phyloP scores from a whole-genome alignment of 2,888 invertebrate species.

The Cosmia trapezina region DNA sequence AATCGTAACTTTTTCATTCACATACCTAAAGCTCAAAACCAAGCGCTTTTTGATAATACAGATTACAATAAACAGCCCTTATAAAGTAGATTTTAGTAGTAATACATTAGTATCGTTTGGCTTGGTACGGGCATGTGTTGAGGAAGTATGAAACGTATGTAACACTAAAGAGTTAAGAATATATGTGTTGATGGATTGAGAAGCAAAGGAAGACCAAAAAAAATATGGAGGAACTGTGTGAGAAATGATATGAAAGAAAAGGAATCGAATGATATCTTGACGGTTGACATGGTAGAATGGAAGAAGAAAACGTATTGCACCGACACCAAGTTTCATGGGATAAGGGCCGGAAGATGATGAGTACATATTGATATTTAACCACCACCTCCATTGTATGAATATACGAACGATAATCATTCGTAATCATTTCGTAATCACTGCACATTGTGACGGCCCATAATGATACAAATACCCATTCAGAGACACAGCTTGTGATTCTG shows the following conservation, averaged over 20 bases:
- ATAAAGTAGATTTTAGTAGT: not conserved
- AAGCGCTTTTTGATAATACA: not conserved
- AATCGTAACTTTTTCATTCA: not conserved
- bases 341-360: not conserved
- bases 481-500: not conserved
- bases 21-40: not conserved
- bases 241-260: no score
- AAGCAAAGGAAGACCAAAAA: no score
- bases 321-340: not conserved
- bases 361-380: not conserved
- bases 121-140: no score
- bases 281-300: no score
- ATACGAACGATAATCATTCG: not conserved
- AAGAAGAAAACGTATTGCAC: not conserved
- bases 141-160: no score
- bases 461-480: not conserved
- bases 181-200: no score
- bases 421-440: constrained; percentile 11
- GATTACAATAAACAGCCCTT: not conserved
- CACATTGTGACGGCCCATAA: constrained; percentile 22
- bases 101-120: no score
- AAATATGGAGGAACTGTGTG: no score
- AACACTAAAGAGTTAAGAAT: no score
- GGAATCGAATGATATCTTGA: no score
- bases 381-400: not conserved